Conservation (phyloP, 2,888 invertebrate species). For the Taphrorychus bicolor region DNA sequence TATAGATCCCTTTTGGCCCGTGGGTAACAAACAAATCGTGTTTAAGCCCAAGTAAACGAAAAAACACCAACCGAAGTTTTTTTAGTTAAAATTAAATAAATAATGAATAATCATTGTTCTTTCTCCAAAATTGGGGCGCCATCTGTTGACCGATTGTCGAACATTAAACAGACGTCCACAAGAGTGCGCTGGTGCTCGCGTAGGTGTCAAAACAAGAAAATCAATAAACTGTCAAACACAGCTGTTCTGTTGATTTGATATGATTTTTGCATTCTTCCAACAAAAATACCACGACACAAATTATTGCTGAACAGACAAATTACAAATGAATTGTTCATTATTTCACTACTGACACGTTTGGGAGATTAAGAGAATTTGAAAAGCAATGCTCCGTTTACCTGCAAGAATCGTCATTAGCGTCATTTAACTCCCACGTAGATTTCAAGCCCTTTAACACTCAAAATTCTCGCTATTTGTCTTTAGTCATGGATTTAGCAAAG, state of each 20-base stretch:
- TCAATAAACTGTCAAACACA: conserved; percentile 13
- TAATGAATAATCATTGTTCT: no score
- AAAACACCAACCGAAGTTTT: not conserved
- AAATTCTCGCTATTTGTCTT: not conserved
- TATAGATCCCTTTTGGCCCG: no score
- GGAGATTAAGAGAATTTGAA: not conserved
- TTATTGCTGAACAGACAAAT: not conserved
- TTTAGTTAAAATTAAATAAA: no score
- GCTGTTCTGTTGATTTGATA: conserved; percentile 5
- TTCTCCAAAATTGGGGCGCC: no score
- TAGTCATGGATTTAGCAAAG: conserved; percentile 88
- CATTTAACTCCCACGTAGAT: not conserved
- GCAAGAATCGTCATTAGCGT: not conserved
- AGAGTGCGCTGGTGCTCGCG: not conserved
- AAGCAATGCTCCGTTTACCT: not conserved
- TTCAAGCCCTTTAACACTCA: not conserved
- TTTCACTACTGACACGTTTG: not conserved
- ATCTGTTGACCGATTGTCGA: not conserved
- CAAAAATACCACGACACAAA: not conserved
- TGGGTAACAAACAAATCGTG: no score
- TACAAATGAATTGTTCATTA: not conserved
- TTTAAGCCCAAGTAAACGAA: no score
- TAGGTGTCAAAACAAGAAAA: not conserved
- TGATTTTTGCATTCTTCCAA: not conserved
- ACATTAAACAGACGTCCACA: not conserved